Evolutionary conservation across 2,797 vertebrate genomes (phyloP).

Genomic region (Cossypha heuglini): DNA sequence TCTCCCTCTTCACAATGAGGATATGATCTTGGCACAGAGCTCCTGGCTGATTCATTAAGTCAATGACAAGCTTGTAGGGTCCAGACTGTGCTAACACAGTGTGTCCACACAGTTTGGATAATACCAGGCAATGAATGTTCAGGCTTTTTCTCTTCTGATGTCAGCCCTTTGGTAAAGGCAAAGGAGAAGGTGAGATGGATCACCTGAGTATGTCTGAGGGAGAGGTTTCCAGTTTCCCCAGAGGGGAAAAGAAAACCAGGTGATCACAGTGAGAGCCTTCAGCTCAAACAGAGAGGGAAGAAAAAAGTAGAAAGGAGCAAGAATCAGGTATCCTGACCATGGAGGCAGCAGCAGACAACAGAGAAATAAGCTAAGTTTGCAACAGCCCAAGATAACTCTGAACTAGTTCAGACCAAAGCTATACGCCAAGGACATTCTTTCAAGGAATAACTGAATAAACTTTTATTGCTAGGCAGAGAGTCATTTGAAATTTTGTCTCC

Average conservation of each 20-base stretch:
- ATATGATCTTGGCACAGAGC: background rate
- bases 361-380: background rate
- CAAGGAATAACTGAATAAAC: background rate
- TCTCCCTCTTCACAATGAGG: background rate
- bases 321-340: background rate
- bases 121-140: background rate
- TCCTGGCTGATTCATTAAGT: background rate
- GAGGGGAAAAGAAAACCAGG: background rate
- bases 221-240: background rate
- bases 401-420: background rate
- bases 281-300: background rate
- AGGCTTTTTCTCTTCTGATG: background rate
- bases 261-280: background rate
- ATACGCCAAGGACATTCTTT: background rate
- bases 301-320: background rate
- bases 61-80: rapidly evolving
- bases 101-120: background rate
- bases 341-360: background rate
- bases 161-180: background rate
- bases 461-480: background rate
- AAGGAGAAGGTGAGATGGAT: background rate
- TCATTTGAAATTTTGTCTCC: background rate
- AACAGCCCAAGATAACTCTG: background rate
- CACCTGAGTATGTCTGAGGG: background rate
- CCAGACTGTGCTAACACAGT: background rate